Percentiles rank a stretch among this genome's conserved stretches.
phyloP scores from a whole-genome alignment of 2,888 invertebrate species.

The Morpho helenor region DNA sequence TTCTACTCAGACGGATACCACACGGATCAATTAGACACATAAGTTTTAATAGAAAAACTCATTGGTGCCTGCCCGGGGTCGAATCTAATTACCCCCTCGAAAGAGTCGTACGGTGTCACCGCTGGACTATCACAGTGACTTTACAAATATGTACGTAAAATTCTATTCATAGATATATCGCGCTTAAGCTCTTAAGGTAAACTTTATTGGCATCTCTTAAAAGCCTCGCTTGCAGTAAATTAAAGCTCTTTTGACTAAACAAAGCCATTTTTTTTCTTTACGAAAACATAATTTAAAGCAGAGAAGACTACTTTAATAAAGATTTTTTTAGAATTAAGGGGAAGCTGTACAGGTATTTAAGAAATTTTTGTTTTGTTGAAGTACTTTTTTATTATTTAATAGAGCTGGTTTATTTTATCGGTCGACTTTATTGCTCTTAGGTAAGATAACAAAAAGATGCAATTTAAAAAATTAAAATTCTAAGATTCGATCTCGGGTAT shows the following conservation, averaged over 20 bases:
- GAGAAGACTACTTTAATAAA: conserved; percentile 47
- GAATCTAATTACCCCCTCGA: too few species aligned
- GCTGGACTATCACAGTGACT: too few species aligned
- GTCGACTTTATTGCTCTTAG: too few species aligned
- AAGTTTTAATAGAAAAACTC: too few species aligned
- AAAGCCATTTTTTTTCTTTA: conserved; percentile 39
- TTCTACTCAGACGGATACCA: too few species aligned
- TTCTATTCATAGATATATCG: neutral
- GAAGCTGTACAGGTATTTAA: conserved; percentile 1
- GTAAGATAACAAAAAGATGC: neutral
- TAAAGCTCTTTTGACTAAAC: conserved; percentile 38
- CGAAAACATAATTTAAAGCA: conserved; percentile 43
- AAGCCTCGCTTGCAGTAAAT: conserved; percentile 33
- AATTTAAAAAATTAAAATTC: neutral
- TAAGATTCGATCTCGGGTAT: too few species aligned
- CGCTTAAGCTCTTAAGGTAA: conserved; percentile 7
- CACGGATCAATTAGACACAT: too few species aligned
- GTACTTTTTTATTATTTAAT: too few species aligned
- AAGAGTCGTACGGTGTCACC: too few species aligned
- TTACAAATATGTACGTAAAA: neutral
- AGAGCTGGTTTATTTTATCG: too few species aligned
- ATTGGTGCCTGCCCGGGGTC: too few species aligned
- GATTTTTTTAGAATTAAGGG: conserved; percentile 15
- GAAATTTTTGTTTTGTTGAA: neutral
- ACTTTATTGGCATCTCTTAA: conserved; percentile 16